phyloP scores from a whole-genome alignment of 1,140 invertebrate genomes.

The Drosophila kepulauana region DNA sequence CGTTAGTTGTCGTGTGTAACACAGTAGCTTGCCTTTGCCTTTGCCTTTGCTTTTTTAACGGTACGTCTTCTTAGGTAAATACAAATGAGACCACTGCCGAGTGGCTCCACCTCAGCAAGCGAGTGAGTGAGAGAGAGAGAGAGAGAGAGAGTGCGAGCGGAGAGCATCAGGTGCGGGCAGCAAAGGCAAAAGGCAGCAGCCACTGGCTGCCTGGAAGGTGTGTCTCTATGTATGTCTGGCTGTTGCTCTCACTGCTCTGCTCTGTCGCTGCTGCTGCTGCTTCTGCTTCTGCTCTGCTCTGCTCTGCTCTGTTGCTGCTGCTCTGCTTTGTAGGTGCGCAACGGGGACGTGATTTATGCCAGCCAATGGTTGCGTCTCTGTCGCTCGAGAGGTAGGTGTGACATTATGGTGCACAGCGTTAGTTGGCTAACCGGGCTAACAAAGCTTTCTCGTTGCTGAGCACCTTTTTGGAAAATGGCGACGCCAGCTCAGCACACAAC shows the following conservation, averaged over 20 bases:
- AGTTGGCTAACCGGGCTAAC: constrained; percentile 64
- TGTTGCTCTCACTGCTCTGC: constrained; percentile 54
- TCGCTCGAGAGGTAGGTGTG: constrained; percentile 76
- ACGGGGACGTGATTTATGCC: constrained; percentile 80
- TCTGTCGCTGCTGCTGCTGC: too few species aligned
- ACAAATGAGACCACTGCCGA: constrained; percentile 74
- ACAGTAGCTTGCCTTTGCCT: constrained; percentile 31
- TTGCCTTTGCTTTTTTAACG: constrained; percentile 26
- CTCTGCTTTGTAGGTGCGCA: constrained; percentile 59
- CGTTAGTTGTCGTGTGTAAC: constrained; percentile 71
- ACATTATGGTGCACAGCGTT: constrained; percentile 59
- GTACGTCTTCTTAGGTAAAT: constrained; percentile 80
- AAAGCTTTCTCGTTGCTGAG: constrained; percentile 27
- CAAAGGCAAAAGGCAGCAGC: constrained; percentile 32
- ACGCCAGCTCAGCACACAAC: constrained; percentile 43
- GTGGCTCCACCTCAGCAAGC: constrained; percentile 62
- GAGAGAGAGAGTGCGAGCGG: constrained; percentile 46
- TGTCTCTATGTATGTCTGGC: constrained; percentile 63
- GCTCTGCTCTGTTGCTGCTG: too few species aligned
- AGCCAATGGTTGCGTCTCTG: constrained; percentile 84
- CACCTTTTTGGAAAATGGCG: constrained; percentile 72
- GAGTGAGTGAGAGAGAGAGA: constrained; percentile 27
- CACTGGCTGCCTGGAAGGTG: constrained; percentile 61
- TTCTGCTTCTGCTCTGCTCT: too few species aligned
- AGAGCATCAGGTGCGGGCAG: constrained; percentile 64